These are phyloP conservation scores for Argyrosomus regius DNA, from an alignment of 2,797 vertebrate species.

Conservation along the genomic window DNA sequence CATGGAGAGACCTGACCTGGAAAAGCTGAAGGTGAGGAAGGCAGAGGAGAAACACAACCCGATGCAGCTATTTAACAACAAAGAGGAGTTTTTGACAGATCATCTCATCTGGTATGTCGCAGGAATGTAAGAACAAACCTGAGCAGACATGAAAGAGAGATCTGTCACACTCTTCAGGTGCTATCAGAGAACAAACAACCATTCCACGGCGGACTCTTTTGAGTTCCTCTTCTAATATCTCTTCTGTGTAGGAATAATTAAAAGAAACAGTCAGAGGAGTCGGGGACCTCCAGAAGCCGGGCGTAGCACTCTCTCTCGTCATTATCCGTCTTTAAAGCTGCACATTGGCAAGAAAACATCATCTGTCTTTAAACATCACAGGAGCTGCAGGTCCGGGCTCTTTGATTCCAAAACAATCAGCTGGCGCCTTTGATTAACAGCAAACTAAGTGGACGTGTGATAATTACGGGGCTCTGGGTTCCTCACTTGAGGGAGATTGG, in stretches of 20 bases:
- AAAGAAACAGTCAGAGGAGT: conserved; percentile 57
- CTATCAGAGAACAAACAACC: conserved; percentile 57
- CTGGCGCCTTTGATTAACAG: conserved; percentile 71
- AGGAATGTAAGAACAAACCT: conserved; percentile 33
- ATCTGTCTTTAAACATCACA: conserved; percentile 63
- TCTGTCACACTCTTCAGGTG: conserved; percentile 42
- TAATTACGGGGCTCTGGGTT: conserved; percentile 67
- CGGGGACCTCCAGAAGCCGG: conserved; percentile 23
- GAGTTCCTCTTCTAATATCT: conserved; percentile 38
- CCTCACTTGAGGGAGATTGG: conserved; percentile 34
- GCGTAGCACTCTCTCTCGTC: conserved; percentile 33
- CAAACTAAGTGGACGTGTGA: conserved; percentile 64
- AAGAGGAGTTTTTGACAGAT: not conserved
- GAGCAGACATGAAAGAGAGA: conserved; percentile 43
- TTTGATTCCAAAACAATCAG: conserved; percentile 79
- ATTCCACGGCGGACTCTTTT: conserved; percentile 13
- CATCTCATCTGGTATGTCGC: conserved; percentile 15
- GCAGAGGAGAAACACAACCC: not conserved
- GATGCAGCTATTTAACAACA: not conserved
- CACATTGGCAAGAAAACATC: conserved; percentile 39
- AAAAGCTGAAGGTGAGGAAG: conserved; percentile 92
- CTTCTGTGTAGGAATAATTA: conserved; percentile 56
- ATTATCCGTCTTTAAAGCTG: conserved; percentile 57
- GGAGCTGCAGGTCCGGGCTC: conserved; percentile 46
- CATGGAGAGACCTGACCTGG: conserved; percentile 95